Evolutionary conservation across 2,797 vertebrate species (phyloP), one percentile per base, ranked within the genome.

Genomic region (Chelonia mydas): DNA sequence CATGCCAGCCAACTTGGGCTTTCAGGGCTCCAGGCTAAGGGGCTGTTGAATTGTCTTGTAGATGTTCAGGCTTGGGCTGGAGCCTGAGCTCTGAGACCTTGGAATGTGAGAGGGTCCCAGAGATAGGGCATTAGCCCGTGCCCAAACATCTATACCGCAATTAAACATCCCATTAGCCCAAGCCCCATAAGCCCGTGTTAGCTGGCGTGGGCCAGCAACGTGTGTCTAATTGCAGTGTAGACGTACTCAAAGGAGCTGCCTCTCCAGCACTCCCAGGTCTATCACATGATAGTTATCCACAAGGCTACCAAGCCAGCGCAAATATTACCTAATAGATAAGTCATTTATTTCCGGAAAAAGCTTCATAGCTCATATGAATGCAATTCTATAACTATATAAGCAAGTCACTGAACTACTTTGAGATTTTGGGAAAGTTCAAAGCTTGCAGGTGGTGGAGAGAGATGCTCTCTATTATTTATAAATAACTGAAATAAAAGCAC

Each of bases 401-500:
- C 88, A 61, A 92, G 78, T 88, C 91, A 83, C 2, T 93, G 84
- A 95, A 84, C 82, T 41, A 65, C 68, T 83, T 49, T 95, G 92
- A 95, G 92, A 83, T 89, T 96, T 94, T 95, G 76, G 68, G 88
- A 88, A 95, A 51, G 37, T 94, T 96, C 95, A 97, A 89, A 95
- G 96, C 95, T 90, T 94, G 74, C 84, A 93, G 92, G 92, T 94
- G 86, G 7, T 72, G 92, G 93, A 74, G 81, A 59, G 88, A 87
- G 92, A 87, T 59, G 55, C 45, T 96, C 96, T 96, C 85, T 97
- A 88, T 91, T 96, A 90, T 92, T 97, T 96, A 97, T 98, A 96
- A 97, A 95, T 94, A 98, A 95, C 95, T 89, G 91, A 92, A 31
- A 89, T 95, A 91, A 93, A 96, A 95, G 85, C 90, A 78, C 0